Evolutionary conservation across 2,113 vertebrate species (phyloP), one percentile per base, ranked within the genome.

Genomic region (Silurus asotus): DNA sequence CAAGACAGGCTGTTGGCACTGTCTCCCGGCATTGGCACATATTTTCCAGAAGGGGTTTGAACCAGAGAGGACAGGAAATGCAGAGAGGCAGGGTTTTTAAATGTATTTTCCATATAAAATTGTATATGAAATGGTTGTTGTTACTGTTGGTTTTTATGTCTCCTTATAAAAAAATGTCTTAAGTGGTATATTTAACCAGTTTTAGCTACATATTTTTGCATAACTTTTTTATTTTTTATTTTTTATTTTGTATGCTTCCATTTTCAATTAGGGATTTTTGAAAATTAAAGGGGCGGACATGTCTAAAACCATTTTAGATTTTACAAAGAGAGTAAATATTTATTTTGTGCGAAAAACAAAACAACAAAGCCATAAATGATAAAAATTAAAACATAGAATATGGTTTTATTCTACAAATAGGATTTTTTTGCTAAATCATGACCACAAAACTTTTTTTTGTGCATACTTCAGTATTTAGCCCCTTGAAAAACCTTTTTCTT

Each of bases 331-430:
- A 89, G 88, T 92, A 94, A 90, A 92, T 95, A 96, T 96, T 96
- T 96, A 95, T 96, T 96, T 95, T 94, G 89, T 92, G 94, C 94
- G 93, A 89, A 93, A 94, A 87, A 90, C 88, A 91, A 91, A 20
- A 45, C 56, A 59, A 10, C 25, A n/a, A 58, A 28, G 11, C 5
- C 28, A 85, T 85, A 75, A 87, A 87, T 90, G 59, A 88, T 80
- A 61, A 82, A 82, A 88, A 87, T 88, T 87, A 76, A 90, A 84
- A 88, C 74, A 87, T 86, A 84, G 84, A 88, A 89, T 80, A 82
- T 88, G 83, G 78, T 86, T 83, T 91, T 88, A 82, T 91, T 87
- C 85, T 84, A 89, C 89, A 90, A 83, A 81, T 87, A 80, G 84
- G 65, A 64, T 37, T 59, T 37, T 59, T 77, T 70, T 15, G 37